phyloP scores from a whole-genome alignment of 2,113 vertebrate genomes.

The Carlito syrichta region DNA sequence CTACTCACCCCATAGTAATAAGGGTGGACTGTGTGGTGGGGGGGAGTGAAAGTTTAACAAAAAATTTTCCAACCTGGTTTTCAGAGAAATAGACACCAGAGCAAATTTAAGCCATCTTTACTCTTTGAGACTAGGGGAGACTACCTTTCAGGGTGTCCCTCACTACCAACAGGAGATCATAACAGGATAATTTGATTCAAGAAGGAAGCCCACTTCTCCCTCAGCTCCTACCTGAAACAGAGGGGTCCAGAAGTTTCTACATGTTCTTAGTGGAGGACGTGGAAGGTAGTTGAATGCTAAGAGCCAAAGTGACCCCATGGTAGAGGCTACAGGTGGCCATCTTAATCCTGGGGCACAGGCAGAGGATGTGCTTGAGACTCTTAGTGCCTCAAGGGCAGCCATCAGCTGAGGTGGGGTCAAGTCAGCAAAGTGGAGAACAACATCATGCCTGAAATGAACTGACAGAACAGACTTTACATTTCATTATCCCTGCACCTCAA shows the following conservation, averaged over 20 bases:
- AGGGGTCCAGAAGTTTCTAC: neutral
- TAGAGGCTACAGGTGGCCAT: neutral
- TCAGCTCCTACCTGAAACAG: neutral
- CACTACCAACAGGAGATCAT: neutral
- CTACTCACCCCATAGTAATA: neutral
- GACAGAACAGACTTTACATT: neutral
- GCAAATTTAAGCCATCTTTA: neutral
- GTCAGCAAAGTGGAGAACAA: neutral
- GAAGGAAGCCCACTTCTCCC: neutral
- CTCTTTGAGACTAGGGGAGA: neutral
- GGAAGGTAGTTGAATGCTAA: neutral
- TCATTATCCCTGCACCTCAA: neutral
- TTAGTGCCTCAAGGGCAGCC: neutral
- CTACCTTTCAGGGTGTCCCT: neutral
- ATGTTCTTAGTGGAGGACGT: neutral
- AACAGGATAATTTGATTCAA: neutral
- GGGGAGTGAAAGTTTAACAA: neutral
- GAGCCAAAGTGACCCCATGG: neutral
- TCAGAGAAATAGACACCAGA: neutral
- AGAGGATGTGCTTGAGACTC: neutral
- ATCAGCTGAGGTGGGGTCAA: too few species aligned
- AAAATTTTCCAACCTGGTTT: neutral
- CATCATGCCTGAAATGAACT: neutral
- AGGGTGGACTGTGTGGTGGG: neutral
- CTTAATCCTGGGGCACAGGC: neutral